Conservation (phyloP, 2,113 vertebrate species). For the Mesitornis unicolor region DNA sequence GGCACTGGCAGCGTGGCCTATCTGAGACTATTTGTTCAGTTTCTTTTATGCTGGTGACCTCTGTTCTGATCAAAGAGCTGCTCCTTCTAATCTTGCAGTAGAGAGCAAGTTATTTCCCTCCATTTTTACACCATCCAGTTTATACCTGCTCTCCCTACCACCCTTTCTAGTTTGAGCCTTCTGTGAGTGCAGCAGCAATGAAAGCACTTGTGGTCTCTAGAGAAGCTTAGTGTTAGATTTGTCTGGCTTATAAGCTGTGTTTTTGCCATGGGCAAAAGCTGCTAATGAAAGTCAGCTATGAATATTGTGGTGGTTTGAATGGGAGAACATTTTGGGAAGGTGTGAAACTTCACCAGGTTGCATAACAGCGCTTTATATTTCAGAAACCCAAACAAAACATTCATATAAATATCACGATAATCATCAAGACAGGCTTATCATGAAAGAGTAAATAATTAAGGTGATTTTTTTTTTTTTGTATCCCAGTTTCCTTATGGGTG, state of each 20-base stretch:
- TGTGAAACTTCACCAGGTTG: neutral
- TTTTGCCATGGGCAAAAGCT: neutral
- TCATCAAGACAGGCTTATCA: neutral
- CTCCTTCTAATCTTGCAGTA: neutral
- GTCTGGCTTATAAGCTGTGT: rapidly evolving
- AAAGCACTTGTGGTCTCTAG: neutral
- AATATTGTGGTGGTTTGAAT: neutral
- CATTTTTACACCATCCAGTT: neutral
- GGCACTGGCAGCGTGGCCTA: neutral
- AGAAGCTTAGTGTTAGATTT: neutral
- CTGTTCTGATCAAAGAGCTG: neutral
- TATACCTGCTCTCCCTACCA: neutral
- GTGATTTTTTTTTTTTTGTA: neutral
- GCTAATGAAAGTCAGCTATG: neutral
- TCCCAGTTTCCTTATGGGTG: neutral
- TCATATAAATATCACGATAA: neutral
- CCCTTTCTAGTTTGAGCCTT: neutral
- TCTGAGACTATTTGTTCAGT: neutral
- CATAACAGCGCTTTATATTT: neutral
- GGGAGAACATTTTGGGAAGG: neutral
- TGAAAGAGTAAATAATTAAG: neutral
- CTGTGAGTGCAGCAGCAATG: neutral
- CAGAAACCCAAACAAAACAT: neutral
- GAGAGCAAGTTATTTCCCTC: neutral
- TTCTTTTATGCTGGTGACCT: neutral